Percentiles rank a stretch among this genome's conserved stretches.
These are phyloP conservation scores for Drepanosiphum platanoidis DNA, from an alignment of 2,888 invertebrate species.

Conservation along the genomic window DNA sequence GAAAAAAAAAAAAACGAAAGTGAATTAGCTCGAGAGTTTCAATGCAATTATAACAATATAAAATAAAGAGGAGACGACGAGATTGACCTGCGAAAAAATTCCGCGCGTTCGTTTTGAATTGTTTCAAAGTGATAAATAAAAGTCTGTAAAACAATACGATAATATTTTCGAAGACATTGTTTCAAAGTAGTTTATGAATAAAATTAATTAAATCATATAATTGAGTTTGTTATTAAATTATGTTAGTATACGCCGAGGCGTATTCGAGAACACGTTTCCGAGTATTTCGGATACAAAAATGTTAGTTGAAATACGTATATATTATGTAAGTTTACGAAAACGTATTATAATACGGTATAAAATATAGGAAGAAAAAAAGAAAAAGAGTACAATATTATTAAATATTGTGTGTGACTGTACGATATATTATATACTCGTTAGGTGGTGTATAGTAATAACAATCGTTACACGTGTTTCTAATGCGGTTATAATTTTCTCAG, in stretches of 20 bases:
- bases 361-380: not conserved
- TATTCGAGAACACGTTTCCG: not conserved
- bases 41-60: conserved; percentile 45
- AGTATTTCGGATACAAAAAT: conserved; percentile 14
- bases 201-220: conserved; percentile 46
- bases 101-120: not conserved
- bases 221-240: conserved; percentile 17
- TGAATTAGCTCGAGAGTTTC: conserved; percentile 35
- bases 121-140: conserved; percentile 40
- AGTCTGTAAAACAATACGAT: conserved; percentile 37
- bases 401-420: not conserved
- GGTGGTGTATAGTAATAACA: not conserved
- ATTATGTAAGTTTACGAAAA: conserved; percentile 20
- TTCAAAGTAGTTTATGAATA: conserved; percentile 31
- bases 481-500: conserved; percentile 6
- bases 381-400: not conserved
- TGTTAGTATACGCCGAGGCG: not conserved
- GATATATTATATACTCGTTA: too few relatives aligned
- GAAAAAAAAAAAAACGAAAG: conserved; percentile 13
- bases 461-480: not conserved
- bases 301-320: too few relatives aligned
- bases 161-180: conserved; percentile 43
- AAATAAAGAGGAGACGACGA: conserved; percentile 13
- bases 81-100: conserved; percentile 31
- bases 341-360: not conserved